phyloP scores from a whole-genome alignment of 2,797 vertebrate genomes.

The Eupleurogrammus muticus region DNA sequence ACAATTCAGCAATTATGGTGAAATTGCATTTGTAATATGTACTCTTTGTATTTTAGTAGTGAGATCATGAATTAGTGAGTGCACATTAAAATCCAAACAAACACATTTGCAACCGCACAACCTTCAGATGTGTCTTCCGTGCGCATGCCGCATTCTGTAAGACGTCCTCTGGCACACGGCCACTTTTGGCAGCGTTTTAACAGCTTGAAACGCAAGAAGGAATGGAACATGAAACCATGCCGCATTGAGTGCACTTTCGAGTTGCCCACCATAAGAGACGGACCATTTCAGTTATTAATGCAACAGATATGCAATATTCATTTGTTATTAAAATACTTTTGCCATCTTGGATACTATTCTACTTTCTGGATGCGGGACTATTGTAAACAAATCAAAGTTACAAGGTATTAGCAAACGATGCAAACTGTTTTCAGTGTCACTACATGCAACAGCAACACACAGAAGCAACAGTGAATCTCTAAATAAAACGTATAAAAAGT shows the following conservation, averaged over 20 bases:
- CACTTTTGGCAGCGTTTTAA: not conserved
- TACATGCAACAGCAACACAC: not conserved
- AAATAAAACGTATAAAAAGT: not conserved
- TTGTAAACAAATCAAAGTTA: conserved; percentile 11
- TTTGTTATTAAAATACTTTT: not conserved
- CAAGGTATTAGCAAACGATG: too few species aligned
- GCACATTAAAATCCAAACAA: not conserved
- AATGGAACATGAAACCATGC: not conserved
- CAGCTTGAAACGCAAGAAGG: conserved; percentile 3
- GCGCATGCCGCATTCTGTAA: conserved; percentile 9
- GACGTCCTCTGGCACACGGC: not conserved
- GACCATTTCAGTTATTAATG: not conserved
- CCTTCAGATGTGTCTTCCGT: conserved; percentile 3
- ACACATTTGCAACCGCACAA: conserved; percentile 12
- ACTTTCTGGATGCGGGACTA: not conserved
- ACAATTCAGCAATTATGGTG: not conserved
- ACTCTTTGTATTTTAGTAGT: too few species aligned
- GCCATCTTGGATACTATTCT: not conserved
- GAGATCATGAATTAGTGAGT: not conserved
- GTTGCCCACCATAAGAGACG: not conserved
- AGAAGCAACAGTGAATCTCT: not conserved
- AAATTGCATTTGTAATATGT: too few species aligned
- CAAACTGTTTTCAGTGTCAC: not conserved
- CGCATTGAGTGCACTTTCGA: conserved; percentile 1
- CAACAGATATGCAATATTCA: conserved; percentile 1